A percentile compares a stretch with the other conserved stretches of the same genome.
Conservation (phyloP, 2,113 vertebrate genomes). For the Microtus oregoni region DNA sequence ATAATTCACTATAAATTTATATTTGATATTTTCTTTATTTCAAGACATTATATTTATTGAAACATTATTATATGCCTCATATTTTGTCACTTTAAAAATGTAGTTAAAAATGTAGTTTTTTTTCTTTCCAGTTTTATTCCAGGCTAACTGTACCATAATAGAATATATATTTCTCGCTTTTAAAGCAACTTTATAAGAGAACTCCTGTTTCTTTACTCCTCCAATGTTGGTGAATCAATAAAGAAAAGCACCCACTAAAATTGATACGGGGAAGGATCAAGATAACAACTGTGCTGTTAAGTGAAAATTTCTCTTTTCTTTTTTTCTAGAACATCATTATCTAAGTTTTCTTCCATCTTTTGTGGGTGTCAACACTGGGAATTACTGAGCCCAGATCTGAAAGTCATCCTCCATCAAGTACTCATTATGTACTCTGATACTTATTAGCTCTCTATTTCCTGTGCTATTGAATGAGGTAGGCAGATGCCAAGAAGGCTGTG, state of each 20-base stretch:
- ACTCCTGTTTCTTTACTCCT: background rate
- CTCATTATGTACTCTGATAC: background rate
- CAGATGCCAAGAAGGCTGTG: background rate
- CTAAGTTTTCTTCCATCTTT: constrained; percentile 33
- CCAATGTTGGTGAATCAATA: background rate
- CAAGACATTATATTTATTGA: background rate
- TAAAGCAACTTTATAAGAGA: constrained; percentile 46
- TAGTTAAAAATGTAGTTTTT: background rate
- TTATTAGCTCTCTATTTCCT: background rate
- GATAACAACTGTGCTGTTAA: background rate
- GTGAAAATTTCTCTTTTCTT: background rate
- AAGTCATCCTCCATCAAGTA: background rate
- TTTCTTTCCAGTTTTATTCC: background rate
- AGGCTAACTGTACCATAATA: background rate
- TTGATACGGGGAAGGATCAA: background rate
- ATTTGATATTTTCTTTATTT: constrained; percentile 11
- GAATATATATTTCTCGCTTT: background rate
- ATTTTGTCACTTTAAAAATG: constrained; percentile 1
- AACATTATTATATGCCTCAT: background rate
- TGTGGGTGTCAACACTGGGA: background rate
- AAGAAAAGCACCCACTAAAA: background rate
- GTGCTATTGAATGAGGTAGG: background rate
- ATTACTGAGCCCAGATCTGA: background rate
- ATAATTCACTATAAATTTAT: background rate
- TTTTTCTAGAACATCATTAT: background rate